Percentiles rank a stretch among this genome's conserved stretches.
phyloP scores from a whole-genome alignment of 1,140 invertebrate genomes.

The Lordiphosa mommai region DNA sequence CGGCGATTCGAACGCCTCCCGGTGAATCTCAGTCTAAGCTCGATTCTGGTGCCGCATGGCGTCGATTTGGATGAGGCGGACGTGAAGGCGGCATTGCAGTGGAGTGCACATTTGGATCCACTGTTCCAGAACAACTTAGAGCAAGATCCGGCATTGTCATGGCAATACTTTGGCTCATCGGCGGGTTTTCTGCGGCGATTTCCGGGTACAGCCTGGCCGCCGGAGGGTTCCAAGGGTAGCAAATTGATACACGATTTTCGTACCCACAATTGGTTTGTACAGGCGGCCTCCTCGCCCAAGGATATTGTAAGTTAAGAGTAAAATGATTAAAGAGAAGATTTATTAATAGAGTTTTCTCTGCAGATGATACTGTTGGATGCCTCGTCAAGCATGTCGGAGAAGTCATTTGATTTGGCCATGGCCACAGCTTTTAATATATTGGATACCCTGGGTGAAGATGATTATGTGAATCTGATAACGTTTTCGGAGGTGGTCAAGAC shows the following conservation, averaged over 20 bases:
- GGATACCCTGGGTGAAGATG: slow-evolving; percentile 96
- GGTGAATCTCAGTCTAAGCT: slow-evolving; percentile 92
- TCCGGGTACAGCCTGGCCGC: slow-evolving; percentile 92
- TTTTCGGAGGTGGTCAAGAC: slow-evolving; percentile 88
- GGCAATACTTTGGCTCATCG: slow-evolving; percentile 98
- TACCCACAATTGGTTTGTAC: slow-evolving; percentile 94
- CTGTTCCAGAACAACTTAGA: slow-evolving; percentile 96
- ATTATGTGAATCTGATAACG: slow-evolving; percentile 96
- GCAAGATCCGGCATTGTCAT: slow-evolving; percentile 93
- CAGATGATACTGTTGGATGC: slow-evolving; percentile 93
- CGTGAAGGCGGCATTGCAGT: slow-evolving; percentile 92
- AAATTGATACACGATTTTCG: slow-evolving; percentile 93
- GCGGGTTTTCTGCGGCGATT: slow-evolving; percentile 95
- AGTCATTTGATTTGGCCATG: slow-evolving; percentile 90
- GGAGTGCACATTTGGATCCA: slow-evolving; percentile 94
- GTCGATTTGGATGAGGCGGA: slow-evolving; percentile 87
- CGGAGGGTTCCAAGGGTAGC: slow-evolving; percentile 82
- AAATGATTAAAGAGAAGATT: not conserved
- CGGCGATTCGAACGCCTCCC: slow-evolving; percentile 90
- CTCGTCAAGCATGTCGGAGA: slow-evolving; percentile 93
- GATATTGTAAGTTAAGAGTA: slow-evolving; percentile 84
- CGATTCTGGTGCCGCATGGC: slow-evolving; percentile 92
- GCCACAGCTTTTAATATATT: slow-evolving; percentile 92
- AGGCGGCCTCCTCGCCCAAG: slow-evolving; percentile 97
- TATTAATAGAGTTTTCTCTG: not conserved